A percentile compares a stretch with the other conserved stretches of the same genome.
phyloP scores from a whole-genome alignment of 2,113 vertebrate species.

The Cottus gobio region DNA sequence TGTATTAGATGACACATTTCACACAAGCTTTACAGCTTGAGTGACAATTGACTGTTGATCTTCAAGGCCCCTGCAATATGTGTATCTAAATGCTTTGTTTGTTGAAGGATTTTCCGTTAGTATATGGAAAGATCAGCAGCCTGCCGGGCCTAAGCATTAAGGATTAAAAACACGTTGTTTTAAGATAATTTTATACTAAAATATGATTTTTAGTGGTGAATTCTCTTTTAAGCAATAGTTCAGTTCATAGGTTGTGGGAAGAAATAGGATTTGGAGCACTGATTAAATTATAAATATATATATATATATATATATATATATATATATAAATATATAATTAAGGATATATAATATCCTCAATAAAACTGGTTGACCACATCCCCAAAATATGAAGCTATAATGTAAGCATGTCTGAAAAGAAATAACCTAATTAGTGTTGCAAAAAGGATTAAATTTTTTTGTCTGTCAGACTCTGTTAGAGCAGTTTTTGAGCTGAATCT shows the following conservation, averaged over 20 bases:
- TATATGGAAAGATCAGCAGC: no score
- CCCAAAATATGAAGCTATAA: no score
- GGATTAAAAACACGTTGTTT: background rate
- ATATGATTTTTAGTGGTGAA: background rate
- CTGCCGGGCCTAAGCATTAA: no score
- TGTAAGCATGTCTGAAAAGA: background rate
- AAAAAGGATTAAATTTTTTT: background rate
- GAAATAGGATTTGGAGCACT: background rate
- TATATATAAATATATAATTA: no score
- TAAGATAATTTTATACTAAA: background rate
- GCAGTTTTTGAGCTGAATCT: constrained; percentile 16
- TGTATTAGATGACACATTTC: no score
- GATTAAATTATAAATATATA: background rate
- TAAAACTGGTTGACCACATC: no score
- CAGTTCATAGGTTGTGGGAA: background rate
- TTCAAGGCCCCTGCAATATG: no score
- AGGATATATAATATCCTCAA: no score
- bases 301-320: no score
- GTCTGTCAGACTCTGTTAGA: background rate
- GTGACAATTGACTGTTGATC: no score
- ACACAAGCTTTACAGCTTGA: no score
- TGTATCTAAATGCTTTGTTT: background rate
- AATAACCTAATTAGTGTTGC: background rate
- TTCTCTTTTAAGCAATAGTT: background rate
- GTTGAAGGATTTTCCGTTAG: background rate